Percentiles rank a stretch among this genome's conserved stretches.
These are phyloP conservation scores for Drosophila mettleri DNA, from an alignment of 2,888 invertebrate species.

Conservation along the genomic window DNA sequence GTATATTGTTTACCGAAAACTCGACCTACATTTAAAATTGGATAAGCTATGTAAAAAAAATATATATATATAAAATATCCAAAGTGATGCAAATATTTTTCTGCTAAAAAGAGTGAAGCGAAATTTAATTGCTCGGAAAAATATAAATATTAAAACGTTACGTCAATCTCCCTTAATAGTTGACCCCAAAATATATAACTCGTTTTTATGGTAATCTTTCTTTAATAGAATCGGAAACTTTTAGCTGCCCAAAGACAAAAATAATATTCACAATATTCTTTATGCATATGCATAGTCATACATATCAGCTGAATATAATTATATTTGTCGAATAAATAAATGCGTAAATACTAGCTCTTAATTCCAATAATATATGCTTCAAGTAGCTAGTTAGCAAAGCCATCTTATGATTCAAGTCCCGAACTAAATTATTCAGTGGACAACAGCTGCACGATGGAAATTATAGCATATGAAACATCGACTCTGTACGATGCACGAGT, in stretches of 20 bases:
- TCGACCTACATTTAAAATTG: constrained; percentile 53
- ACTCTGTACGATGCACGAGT: constrained; percentile 14
- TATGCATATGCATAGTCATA: too few species aligned
- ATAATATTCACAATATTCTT: too few species aligned
- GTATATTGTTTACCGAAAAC: constrained; percentile 38
- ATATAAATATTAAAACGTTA: constrained; percentile 12
- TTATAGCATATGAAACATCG: neutral
- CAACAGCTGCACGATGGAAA: neutral
- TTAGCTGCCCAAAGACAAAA: too few species aligned
- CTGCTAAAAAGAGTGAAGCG: constrained; percentile 19
- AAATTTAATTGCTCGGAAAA: constrained; percentile 23
- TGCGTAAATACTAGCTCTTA: neutral
- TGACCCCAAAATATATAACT: neutral
- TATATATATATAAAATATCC: neutral
- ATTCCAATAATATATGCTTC: neutral
- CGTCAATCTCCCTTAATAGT: neutral
- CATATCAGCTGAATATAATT: too few species aligned
- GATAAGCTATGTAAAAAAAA: constrained; percentile 19
- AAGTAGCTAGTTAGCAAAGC: neutral
- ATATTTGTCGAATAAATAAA: too few species aligned
- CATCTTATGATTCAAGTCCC: too few species aligned
- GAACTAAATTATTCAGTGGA: neutral
- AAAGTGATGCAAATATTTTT: constrained; percentile 29
- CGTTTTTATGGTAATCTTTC: neutral
- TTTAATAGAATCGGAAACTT: neutral